Percentiles rank a stretch among this genome's conserved stretches.
These are phyloP conservation scores for Nesometra sesokonis DNA, from an alignment of 35 echinoderm and acorn worm genomes.

Conservation along the genomic window DNA sequence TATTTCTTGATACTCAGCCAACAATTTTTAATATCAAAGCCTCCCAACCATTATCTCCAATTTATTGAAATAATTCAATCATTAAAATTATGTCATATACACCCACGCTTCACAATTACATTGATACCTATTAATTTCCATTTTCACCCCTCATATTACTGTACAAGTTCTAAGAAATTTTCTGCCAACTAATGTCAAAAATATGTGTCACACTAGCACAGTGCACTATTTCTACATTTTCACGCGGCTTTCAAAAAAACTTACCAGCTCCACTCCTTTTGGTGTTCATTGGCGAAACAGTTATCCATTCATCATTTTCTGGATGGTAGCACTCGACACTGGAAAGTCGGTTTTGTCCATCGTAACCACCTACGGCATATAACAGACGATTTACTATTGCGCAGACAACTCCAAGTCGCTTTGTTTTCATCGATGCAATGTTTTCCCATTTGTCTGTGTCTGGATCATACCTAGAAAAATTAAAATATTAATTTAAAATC, in stretches of 20 bases:
- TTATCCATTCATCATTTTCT: conserved; percentile 74
- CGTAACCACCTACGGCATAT: conserved; percentile 91
- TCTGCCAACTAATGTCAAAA: too few species aligned
- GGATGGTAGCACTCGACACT: conserved; percentile 92
- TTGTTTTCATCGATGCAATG: conserved; percentile 68
- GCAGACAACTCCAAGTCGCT: conserved; percentile 78
- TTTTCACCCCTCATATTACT: not conserved
- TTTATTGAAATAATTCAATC: not conserved
- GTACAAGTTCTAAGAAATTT: too few species aligned
- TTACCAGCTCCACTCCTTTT: conserved; percentile 87
- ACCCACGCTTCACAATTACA: not conserved
- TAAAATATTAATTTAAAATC: not conserved
- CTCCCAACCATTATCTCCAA: not conserved
- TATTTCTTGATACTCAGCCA: not conserved
- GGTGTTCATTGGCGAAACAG: conserved; percentile 72
- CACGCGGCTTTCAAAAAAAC: not conserved
- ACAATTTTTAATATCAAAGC: not conserved
- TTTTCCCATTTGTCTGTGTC: conserved; percentile 70
- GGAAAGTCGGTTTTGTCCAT: conserved; percentile 60
- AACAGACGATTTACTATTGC: conserved; percentile 83
- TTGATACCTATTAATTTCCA: not conserved
- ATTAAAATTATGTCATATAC: not conserved
- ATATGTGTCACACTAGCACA: too few species aligned
- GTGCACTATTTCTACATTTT: too few species aligned
- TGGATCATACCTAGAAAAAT: conserved; percentile 50